Evolutionary conservation across 2,888 invertebrate species (phyloP).

Genomic region (Himalopsyche japonica): DNA sequence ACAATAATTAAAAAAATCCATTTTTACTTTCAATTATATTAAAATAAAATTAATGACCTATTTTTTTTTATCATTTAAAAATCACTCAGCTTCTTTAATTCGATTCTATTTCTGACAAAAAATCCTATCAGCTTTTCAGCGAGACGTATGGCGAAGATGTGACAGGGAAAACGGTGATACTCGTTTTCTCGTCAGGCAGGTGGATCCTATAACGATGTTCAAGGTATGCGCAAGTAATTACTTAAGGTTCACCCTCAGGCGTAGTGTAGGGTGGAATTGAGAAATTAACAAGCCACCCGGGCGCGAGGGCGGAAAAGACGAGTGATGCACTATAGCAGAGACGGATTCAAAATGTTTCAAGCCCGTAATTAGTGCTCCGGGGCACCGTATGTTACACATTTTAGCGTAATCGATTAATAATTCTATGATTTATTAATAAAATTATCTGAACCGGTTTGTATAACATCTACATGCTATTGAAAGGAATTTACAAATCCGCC

Average conservation of each 20-base stretch:
- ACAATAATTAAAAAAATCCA: no score
- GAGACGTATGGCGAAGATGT: constrained; percentile 18
- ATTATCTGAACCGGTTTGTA: no score
- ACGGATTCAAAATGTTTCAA: background rate
- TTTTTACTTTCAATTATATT: no score
- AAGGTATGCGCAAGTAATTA: constrained; percentile 38
- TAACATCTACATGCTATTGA: no score
- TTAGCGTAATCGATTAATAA: background rate
- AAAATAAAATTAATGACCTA: no score
- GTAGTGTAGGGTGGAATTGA: constrained; percentile 23
- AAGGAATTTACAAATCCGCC: no score
- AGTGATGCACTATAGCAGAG: background rate
- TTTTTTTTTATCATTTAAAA: no score
- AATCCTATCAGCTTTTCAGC: background rate
- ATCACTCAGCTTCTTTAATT: background rate
- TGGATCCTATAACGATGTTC: constrained; percentile 11
- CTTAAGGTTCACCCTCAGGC: constrained; percentile 34
- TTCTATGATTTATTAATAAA: background rate
- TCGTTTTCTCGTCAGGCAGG: constrained; percentile 6
- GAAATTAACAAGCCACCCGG: constrained; percentile 34
- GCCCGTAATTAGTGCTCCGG: background rate
- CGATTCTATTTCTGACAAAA: background rate
- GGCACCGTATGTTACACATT: background rate
- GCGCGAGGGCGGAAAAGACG: background rate
- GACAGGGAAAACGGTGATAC: constrained; percentile 23